Evolutionary conservation across 2,888 invertebrate genomes (phyloP).

Genomic region (Andrena chrysosceles): DNA sequence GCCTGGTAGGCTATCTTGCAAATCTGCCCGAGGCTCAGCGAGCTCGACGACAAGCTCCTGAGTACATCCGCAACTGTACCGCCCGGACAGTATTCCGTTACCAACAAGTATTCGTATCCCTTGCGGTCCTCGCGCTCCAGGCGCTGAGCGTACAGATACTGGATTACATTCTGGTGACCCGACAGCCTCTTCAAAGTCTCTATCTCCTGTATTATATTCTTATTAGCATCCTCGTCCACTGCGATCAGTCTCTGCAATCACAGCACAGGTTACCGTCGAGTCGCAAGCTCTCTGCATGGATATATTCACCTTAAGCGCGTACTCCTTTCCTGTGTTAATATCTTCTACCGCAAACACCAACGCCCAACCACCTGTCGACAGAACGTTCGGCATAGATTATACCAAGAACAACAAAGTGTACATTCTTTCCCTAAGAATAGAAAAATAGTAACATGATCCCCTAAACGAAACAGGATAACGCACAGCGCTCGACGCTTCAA

Average conservation of each 20-base stretch:
- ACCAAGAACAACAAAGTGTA: constrained; percentile 39
- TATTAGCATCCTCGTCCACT: constrained; percentile 92
- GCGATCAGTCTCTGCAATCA: constrained; percentile 90
- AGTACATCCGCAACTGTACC: constrained; percentile 82
- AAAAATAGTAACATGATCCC: background rate
- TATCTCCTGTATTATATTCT: constrained; percentile 93
- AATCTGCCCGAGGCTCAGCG: constrained; percentile 90
- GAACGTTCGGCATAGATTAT: constrained; percentile 61
- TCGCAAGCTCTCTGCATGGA: constrained; percentile 27
- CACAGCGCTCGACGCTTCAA: background rate
- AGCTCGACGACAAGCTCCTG: constrained; percentile 74
- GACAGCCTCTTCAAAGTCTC: constrained; percentile 94
- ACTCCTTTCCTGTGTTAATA: constrained; percentile 93
- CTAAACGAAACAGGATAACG: background rate
- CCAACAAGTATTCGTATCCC: constrained; percentile 92
- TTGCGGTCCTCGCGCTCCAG: constrained; percentile 79
- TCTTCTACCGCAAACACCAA: constrained; percentile 98
- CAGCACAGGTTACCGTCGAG: background rate
- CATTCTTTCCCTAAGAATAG: background rate
- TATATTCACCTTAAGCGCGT: constrained; percentile 92
- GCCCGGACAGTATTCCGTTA: constrained; percentile 97
- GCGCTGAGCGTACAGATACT: constrained; percentile 92
- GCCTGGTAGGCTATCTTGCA: constrained; percentile 96
- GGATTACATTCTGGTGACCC: constrained; percentile 96
- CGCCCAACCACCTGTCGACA: constrained; percentile 95